A percentile compares a stretch with the other conserved stretches of the same genome.
Evolutionary conservation across 2,113 vertebrate genomes (phyloP).

Genomic region (Podarcis cretensis): DNA sequence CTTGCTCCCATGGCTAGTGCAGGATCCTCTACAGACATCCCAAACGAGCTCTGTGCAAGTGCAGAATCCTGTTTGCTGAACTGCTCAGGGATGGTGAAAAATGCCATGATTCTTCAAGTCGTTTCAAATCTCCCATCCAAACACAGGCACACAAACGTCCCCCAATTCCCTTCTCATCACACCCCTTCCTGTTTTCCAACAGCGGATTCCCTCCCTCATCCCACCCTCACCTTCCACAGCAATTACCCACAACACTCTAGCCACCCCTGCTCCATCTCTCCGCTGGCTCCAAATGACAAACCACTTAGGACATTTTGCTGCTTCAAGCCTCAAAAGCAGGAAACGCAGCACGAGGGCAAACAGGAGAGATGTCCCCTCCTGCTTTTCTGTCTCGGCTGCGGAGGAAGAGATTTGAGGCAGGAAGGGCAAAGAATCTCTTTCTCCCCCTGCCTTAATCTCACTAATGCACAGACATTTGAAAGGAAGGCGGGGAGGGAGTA

Average conservation of each 20-base stretch:
- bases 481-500: not conserved
- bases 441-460: conserved; percentile 14
- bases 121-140: not conserved
- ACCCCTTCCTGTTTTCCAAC: no score
- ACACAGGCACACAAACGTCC: not conserved
- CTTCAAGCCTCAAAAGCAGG: not conserved
- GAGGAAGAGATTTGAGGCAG: not conserved
- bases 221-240: accelerated
- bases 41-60: not conserved
- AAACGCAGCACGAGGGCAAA: accelerated
- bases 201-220: not conserved
- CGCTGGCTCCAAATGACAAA: not conserved
- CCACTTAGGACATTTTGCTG: not conserved
- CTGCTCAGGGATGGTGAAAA: not conserved
- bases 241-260: conserved; percentile 14
- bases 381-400: accelerated
- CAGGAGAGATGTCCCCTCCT: not conserved
- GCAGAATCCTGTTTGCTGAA: not conserved
- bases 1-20: not conserved
- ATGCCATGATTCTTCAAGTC: not conserved
- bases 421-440: conserved; percentile 4
- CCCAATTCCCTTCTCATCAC: no score
- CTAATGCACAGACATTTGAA: conserved; percentile 53
- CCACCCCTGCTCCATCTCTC: not conserved
- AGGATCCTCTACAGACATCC: no score